Evolutionary conservation across 2,888 invertebrate genomes (phyloP), one percentile per base, ranked within the genome.

Genomic region (Melanophora roralis): DNA sequence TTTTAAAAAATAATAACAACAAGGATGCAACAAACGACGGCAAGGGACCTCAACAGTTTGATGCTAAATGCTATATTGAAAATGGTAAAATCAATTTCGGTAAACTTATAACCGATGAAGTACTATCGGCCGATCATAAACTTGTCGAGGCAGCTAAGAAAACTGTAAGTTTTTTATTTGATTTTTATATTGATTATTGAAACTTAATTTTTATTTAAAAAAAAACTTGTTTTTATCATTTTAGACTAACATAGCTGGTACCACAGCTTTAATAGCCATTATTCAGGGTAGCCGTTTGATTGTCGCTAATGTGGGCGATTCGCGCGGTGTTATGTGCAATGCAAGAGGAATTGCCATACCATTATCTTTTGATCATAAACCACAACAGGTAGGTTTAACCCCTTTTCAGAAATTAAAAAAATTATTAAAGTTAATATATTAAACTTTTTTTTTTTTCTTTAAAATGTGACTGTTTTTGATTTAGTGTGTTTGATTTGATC

Each of bases 281-380:
- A 91, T 98, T 83, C 95, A 97, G 89, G 94, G 93, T 45, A 93
- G 94, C 84, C 93, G 94, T 85, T 90, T 98, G 81, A 94, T 96
- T 82, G 97, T 98, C 27, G 98, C 98, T 12, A 98, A 98, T 92
- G 98, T 98, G 23, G 98, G 98, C 3, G 98, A 98, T 89, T 98
- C 98, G 0, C 92, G 98, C 82, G 98, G 97, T 32, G 98, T 98
- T 0, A 96, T 98, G 95, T 98, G 97, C 89, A 97, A 98, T 90
- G 93, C 93, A 57, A 93, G 94, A 86, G 97, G 97, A 40, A 95
- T 95, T 89, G 96, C 96, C 0, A 96, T 97, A 84, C 97, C 97
- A 12, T 91, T 98, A 7, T 98, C 98, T 1, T 97, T 96, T 89
- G 98, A 98, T 90, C 98, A 98, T 89, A 98, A 98, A 91, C 98